These are phyloP conservation scores for Hucho hucho DNA, from an alignment of 2,113 vertebrate genomes.

Conservation along the genomic window DNA sequence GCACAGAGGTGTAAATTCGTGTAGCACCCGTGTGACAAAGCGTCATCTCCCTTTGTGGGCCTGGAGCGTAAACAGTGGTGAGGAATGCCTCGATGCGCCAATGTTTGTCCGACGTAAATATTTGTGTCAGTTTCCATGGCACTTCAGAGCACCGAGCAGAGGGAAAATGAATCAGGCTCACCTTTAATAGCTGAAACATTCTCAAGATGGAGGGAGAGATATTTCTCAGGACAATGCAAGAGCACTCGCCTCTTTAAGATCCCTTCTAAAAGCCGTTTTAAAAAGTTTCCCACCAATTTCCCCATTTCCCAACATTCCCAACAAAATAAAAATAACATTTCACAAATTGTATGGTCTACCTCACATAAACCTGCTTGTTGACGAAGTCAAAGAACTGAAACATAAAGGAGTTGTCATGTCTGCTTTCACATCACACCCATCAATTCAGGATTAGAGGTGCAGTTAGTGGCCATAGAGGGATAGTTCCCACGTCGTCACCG, in stretches of 20 bases:
- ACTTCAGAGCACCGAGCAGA: conserved; percentile 60
- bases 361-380: conserved; percentile 35
- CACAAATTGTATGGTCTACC: conserved; percentile 3
- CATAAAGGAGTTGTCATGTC: conserved; percentile 30
- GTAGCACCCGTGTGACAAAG: conserved; percentile 69
- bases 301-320: conserved; percentile 2
- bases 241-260: too few relatives aligned
- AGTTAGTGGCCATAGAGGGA: conserved; percentile 53
- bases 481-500: conserved; percentile 59
- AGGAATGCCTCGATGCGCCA: conserved; percentile 57
- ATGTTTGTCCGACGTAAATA: conserved; percentile 78
- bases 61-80: conserved; percentile 56
- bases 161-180: conserved; percentile 58
- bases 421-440: conserved; percentile 59
- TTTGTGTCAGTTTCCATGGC: conserved; percentile 82
- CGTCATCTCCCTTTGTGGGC: conserved; percentile 72
- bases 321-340: conserved; percentile 21
- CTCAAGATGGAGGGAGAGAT: conserved; percentile 67
- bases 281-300: conserved; percentile 41
- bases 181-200: conserved; percentile 70
- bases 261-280: too few relatives aligned
- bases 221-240: conserved; percentile 71
- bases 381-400: conserved; percentile 28
- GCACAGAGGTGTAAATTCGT: conserved; percentile 69
- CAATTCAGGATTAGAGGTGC: conserved; percentile 53